Evolutionary conservation across 35 echinoderm and acorn worm genomes (phyloP), one percentile per base, ranked within the genome.

Genomic region (Holothuria glaberrima): DNA sequence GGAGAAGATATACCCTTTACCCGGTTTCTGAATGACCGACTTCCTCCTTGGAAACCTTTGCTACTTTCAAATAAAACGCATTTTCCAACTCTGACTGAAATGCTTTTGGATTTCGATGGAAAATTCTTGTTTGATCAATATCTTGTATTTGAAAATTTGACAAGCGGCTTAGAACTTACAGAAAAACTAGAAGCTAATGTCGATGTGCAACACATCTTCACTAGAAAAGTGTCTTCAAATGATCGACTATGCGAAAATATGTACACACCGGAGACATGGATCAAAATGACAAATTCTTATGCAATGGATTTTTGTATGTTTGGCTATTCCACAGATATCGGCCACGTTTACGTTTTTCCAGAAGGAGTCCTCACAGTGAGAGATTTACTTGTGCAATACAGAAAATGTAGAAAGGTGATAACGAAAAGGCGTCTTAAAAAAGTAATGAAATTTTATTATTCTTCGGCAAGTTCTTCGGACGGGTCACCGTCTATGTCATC

Each of bases 221-320:
- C 36, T 54, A 5, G 12, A 54, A 17, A 12, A 54, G 0, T 54
- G 50, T 17, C 50, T 54, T 54, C 50, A 5, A 5, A 12, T 54
- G 50, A 54, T 12, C 9, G 50, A 54, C 5, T 12, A 9, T 54
- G 50, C 50, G 50, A 54, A 54, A 54, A 54, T 54, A 54, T 33
- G 13, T 75, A 75, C 33, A 75, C 71, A 22, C 5, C 30, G 71
- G 33, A 75, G 27, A 75, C 71, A 12, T 75, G 71, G 80, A 21
- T n/a, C 0, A 84, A 84, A 61, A 61, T 84, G 80, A 30, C 2
- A 3, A 84, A 61, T 32, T 61, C 58, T 12, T 83, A 83, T 31
- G 52, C 41, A n/a, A 60, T 83, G 80, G 80, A 83, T 62, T 60
- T 83, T 60, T 83, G 80, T 29, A 46, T 83, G 22, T 54, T 83